Percentiles rank a stretch among this genome's conserved stretches.
Conservation (phyloP, 37 sponge, comb jelly and placozoan genomes). For the Halichondria panicea region DNA sequence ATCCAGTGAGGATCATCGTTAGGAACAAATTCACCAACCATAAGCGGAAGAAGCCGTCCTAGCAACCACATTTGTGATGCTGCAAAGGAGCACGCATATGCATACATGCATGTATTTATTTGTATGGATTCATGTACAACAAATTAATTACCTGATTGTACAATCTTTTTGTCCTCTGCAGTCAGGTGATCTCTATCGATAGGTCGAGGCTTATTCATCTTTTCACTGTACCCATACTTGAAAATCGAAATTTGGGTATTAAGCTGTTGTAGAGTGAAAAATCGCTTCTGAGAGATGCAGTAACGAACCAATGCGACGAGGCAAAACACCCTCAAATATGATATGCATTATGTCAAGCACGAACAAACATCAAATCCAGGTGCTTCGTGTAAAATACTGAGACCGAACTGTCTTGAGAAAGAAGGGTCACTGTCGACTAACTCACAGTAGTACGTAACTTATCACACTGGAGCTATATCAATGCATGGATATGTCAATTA, state of each 20-base stretch:
- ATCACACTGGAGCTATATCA: neutral
- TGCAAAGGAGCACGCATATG: neutral
- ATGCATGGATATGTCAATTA: neutral
- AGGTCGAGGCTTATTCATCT: neutral
- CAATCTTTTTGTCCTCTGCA: neutral
- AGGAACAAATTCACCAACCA: slow-evolving; percentile 2
- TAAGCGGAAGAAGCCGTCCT: neutral
- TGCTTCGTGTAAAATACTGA: neutral
- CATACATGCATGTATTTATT: neutral
- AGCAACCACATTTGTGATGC: slow-evolving; percentile 9
- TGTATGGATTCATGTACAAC: neutral
- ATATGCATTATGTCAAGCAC: slow-evolving; percentile 1
- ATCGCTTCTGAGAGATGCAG: neutral
- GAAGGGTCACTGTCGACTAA: neutral
- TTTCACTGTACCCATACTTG: slow-evolving; percentile 1
- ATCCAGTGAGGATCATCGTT: neutral
- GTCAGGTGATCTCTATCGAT: neutral
- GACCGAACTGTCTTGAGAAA: neutral
- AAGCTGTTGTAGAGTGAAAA: neutral
- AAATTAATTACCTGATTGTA: neutral
- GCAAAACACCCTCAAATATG: neutral
- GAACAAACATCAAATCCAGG: neutral
- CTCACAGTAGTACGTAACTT: neutral
- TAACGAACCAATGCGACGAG: neutral
- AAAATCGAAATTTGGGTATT: neutral